phyloP scores from a whole-genome alignment of 1,140 invertebrate species.

The Chlorops oryzae region DNA sequence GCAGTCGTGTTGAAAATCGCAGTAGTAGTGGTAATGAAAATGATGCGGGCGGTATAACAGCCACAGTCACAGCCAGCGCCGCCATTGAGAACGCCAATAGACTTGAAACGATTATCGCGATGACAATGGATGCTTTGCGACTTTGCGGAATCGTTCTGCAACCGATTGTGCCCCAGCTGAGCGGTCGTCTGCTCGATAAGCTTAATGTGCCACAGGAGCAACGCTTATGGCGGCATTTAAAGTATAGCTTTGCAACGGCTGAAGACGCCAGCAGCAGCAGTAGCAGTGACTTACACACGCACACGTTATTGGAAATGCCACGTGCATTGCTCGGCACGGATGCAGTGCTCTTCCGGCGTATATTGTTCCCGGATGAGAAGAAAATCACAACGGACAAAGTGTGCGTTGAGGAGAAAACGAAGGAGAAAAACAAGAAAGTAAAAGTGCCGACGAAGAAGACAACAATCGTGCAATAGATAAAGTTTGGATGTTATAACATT shows the following conservation, averaged over 20 bases:
- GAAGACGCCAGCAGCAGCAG: not conserved
- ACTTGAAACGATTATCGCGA: constrained; percentile 67
- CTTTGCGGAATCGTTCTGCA: constrained; percentile 70
- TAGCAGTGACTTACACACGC: constrained; percentile 1
- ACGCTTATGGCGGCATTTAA: constrained; percentile 52
- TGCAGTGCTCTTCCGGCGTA: constrained; percentile 37
- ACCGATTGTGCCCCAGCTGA: constrained; percentile 76
- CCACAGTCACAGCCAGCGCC: not conserved
- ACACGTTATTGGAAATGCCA: no score
- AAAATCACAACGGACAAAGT: constrained; percentile 2
- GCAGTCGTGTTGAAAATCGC: no score
- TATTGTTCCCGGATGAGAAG: constrained; percentile 21
- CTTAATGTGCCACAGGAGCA: constrained; percentile 52
- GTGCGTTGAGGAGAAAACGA: constrained; percentile 16
- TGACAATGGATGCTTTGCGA: constrained; percentile 78
- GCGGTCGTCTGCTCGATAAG: constrained; percentile 61
- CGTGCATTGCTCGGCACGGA: no score
- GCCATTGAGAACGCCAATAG: constrained; percentile 38
- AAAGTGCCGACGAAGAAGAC: constrained; percentile 12
- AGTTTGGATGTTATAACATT: no score
- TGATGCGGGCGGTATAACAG: constrained; percentile 3
- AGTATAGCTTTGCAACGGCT: constrained; percentile 20
- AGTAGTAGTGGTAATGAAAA: not conserved
- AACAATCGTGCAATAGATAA: no score
- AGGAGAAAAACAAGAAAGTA: constrained; percentile 24